Evolutionary conservation across 2,797 vertebrate species (phyloP), one percentile per base, ranked within the genome.

Genomic region (Chelon labrosus): DNA sequence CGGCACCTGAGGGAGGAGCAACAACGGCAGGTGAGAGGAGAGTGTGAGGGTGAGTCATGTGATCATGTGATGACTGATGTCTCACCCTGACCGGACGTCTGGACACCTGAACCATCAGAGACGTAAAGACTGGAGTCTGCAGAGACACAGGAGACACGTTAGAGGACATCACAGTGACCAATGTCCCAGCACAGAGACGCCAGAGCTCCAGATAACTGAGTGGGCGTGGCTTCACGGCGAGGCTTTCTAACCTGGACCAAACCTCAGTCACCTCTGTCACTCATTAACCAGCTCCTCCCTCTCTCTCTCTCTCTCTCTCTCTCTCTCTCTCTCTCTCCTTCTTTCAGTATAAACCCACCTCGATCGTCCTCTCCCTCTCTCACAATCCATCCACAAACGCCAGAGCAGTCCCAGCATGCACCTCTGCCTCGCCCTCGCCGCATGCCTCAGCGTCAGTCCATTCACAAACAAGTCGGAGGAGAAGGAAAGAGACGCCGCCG

Each of bases 61-160:
- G 1, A 1, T 12, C 22, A 22, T 22, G 22, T n/a, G n/a, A n/a
- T 22, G 22, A 22, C 22, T 22, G 22, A 1, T 2, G 10, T 55
- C 85, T 86, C 63, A 91, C 90, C 80, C 62, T 85, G 89, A 16
- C 22, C 31, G 47, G 20, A 16, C 0, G 93, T 80, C 59, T 96
- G 96, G 50, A 97, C 89, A 77, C 95, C 95, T 0, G 96, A 95
- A 65, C 37, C 72, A 0, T 91, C 91, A n/a, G 77, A 79, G 25
- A 64, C 11, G 51, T 42, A 84, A 35, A 82, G 37, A 7, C 69
- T 19, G 0, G 78, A 71, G 0, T 89, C 88, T 89, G 73, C 20
- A 50, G 31, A 70, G 0, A 83, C 56, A 80, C 39, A 68, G 0
- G 10, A 41, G 39, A 31, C 31, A 31, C 31, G 31, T 31, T 31